These are phyloP conservation scores for Brenthis hecate DNA, from an alignment of 2,888 invertebrate species.

Conservation along the genomic window DNA sequence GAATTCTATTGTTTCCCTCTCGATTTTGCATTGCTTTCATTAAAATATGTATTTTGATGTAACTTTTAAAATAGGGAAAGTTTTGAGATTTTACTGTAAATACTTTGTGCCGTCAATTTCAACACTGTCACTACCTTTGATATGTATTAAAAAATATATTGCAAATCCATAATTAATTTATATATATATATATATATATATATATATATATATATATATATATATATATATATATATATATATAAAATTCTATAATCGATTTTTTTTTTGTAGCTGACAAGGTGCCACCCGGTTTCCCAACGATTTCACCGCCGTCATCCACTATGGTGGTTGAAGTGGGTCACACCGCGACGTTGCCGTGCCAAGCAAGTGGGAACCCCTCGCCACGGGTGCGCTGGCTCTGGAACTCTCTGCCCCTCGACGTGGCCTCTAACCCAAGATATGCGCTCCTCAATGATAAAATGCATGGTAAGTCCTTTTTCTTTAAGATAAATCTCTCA, in stretches of 20 bases:
- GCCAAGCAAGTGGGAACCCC: slow-evolving; percentile 93
- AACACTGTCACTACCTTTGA: too few relatives aligned
- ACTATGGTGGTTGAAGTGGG: slow-evolving; percentile 98
- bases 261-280: slow-evolving; percentile 85
- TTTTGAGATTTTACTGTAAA: not conserved
- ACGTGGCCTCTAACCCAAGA: slow-evolving; percentile 90
- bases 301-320: slow-evolving; percentile 89
- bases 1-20: slow-evolving; percentile 30
- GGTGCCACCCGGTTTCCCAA: slow-evolving; percentile 95
- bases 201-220: too few relatives aligned
- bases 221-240: too few relatives aligned
- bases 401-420: slow-evolving; percentile 94
- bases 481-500: not conserved
- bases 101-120: not conserved
- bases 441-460: slow-evolving; percentile 92
- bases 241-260: not conserved
- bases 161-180: too few relatives aligned
- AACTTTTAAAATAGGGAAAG: not conserved
- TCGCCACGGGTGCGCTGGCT: slow-evolving; percentile 94
- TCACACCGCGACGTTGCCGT: slow-evolving; percentile 93
- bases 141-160: too few relatives aligned
- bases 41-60: slow-evolving; percentile 25
- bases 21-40: slow-evolving; percentile 21
- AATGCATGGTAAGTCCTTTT: slow-evolving; percentile 85
- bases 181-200: too few relatives aligned